These are phyloP conservation scores for Colletes collaris DNA, from an alignment of 2,888 invertebrate species.

Conservation along the genomic window DNA sequence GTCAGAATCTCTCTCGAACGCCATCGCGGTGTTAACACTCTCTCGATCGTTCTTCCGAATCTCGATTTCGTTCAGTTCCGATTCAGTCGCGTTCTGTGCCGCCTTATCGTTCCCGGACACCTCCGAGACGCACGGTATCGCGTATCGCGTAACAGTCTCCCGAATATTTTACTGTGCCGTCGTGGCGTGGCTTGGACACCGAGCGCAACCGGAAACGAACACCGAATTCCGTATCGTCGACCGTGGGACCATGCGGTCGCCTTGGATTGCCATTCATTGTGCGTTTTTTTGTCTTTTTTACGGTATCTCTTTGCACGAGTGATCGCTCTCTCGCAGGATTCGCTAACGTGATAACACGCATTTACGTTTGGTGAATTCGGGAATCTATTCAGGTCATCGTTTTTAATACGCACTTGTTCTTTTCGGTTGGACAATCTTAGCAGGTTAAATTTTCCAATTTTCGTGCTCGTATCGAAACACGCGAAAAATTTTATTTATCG, in stretches of 20 bases:
- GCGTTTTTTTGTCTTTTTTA: neutral
- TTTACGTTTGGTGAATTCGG: neutral
- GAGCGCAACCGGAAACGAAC: constrained; percentile 40
- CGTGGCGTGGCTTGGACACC: constrained; percentile 43
- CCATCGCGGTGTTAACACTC: constrained; percentile 45
- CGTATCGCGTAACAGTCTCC: constrained; percentile 29
- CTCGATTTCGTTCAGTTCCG: constrained; percentile 28
- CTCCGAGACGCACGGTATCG: constrained; percentile 19
- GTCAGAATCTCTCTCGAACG: constrained; percentile 36
- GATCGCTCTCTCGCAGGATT: neutral
- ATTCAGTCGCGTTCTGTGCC: constrained; percentile 42
- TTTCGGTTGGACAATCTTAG: neutral
- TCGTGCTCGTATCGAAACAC: neutral
- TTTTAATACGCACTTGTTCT: neutral
- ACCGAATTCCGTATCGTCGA: constrained; percentile 19
- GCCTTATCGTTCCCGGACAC: constrained; percentile 14
- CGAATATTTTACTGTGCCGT: constrained; percentile 29
- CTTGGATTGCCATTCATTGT: constrained; percentile 12
- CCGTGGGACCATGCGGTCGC: constrained; percentile 32
- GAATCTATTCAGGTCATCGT: neutral
- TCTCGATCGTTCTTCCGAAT: constrained; percentile 10
- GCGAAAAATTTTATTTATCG: neutral
- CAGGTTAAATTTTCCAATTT: neutral
- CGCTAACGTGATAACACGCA: neutral
- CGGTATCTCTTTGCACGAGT: constrained; percentile 9